Percentiles rank a stretch among this genome's conserved stretches.
Evolutionary conservation across 2,888 invertebrate species (phyloP).

Genomic region (Macaria notata): DNA sequence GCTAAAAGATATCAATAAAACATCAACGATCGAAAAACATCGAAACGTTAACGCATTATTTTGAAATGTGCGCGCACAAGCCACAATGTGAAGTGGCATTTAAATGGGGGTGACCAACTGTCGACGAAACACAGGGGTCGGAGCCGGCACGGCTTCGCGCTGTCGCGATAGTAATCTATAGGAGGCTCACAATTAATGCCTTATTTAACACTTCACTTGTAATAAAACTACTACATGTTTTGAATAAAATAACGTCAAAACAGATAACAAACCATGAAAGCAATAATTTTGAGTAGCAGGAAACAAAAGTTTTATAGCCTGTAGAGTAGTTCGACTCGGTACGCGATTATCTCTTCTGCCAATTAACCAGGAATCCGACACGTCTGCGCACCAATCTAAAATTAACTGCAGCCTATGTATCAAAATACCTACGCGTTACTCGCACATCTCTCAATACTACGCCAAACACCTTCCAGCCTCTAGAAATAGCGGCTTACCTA

Average conservation of each 20-base stretch:
- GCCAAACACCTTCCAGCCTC: conserved; percentile 81
- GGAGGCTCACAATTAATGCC: conserved; percentile 70
- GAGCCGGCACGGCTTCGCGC: conserved; percentile 73
- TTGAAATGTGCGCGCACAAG: conserved; percentile 75
- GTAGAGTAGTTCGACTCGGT: conserved; percentile 52
- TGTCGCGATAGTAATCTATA: conserved; percentile 77
- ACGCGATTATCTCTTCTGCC: conserved; percentile 75
- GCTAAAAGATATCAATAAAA: conserved; percentile 29
- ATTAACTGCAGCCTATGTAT: conserved; percentile 82
- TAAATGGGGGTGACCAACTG: conserved; percentile 81
- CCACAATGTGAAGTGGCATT: conserved; percentile 80
- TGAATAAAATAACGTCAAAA: conserved; percentile 29
- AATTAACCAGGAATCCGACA: conserved; percentile 81
- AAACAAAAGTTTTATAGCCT: conserved; percentile 22
- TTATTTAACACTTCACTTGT: conserved; percentile 67
- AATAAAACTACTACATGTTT: conserved; percentile 45
- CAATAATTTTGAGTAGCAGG: conserved; percentile 21
- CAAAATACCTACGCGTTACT: conserved; percentile 81
- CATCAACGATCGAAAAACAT: conserved; percentile 54
- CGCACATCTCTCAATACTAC: conserved; percentile 81
- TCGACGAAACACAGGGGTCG: conserved; percentile 73
- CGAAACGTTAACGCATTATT: conserved; percentile 62
- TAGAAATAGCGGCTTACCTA: conserved; percentile 72
- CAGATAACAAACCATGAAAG: conserved; percentile 21
- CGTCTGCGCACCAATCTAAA: conserved; percentile 82